These are phyloP conservation scores for Plemyria rubiginata DNA, from an alignment of 2,888 invertebrate species.

Conservation along the genomic window DNA sequence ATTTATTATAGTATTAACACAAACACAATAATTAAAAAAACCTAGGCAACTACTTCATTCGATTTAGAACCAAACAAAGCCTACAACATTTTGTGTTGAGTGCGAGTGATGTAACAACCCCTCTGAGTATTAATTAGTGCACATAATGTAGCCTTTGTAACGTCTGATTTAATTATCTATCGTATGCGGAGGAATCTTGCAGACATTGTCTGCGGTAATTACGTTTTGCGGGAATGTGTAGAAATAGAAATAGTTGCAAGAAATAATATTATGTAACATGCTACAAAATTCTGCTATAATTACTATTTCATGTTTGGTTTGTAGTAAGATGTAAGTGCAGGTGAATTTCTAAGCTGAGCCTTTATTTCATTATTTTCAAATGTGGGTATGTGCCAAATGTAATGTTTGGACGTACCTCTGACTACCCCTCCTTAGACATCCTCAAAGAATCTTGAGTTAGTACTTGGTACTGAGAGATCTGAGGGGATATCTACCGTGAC, in stretches of 20 bases:
- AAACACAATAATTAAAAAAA: too few relatives aligned
- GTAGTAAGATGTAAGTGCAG: background rate
- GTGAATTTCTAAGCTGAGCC: background rate
- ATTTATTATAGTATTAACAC: too few relatives aligned
- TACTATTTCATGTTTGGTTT: conserved; percentile 9
- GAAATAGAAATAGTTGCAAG: conserved; percentile 20
- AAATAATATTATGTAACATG: conserved; percentile 13
- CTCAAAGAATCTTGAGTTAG: too few relatives aligned
- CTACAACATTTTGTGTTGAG: conserved; percentile 1
- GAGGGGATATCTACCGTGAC: too few relatives aligned
- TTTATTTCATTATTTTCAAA: background rate
- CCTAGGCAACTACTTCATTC: too few relatives aligned
- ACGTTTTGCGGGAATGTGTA: conserved; percentile 24
- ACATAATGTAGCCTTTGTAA: conserved; percentile 34
- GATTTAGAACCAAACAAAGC: conserved; percentile 12
- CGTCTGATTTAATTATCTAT: conserved; percentile 31
- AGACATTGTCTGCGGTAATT: conserved; percentile 29
- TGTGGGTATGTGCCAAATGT: too few relatives aligned
- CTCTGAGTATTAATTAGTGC: conserved; percentile 28
- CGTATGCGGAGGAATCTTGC: conserved; percentile 14
- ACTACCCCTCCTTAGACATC: too few relatives aligned
- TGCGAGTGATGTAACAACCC: conserved; percentile 15
- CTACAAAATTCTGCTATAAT: conserved; percentile 32
- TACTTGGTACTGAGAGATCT: too few relatives aligned
- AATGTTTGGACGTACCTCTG: too few relatives aligned